Percentiles rank a stretch among this genome's conserved stretches.
Conservation (phyloP, 1,140 invertebrate genomes). For the Dendrolimus punctatus region DNA sequence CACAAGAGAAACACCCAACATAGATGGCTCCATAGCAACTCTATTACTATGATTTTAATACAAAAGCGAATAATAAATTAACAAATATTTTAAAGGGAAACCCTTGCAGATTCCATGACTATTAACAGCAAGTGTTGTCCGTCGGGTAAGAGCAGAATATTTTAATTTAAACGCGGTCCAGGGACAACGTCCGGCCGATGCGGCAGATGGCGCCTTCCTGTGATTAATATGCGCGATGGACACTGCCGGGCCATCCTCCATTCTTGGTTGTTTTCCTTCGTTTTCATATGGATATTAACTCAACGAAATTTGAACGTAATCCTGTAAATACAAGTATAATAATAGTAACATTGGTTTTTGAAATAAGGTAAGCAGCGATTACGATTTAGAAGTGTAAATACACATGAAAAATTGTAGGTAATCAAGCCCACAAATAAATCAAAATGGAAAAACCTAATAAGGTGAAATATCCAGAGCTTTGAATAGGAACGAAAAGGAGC, state of each 20-base stretch:
- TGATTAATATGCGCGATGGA: conserved; percentile 66
- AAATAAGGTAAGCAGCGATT: neutral
- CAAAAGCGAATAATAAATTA: too few species aligned
- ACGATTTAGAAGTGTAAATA: too few species aligned
- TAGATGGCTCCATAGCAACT: too few species aligned
- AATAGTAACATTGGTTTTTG: neutral
- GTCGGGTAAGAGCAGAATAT: conserved; percentile 32
- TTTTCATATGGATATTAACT: conserved; percentile 6
- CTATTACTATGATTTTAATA: too few species aligned
- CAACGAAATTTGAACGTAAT: neutral
- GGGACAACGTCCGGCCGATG: conserved; percentile 24
- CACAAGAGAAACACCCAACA: too few species aligned
- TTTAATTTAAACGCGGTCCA: conserved; percentile 52
- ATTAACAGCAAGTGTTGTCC: conserved; percentile 48
- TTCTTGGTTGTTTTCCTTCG: conserved; percentile 21
- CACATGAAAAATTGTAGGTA: too few species aligned
- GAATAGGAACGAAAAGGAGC: too few species aligned
- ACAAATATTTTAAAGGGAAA: too few species aligned
- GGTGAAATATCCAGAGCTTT: too few species aligned
- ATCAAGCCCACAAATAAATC: too few species aligned
- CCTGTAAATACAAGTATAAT: neutral
- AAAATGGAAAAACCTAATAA: too few species aligned
- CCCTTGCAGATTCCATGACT: neutral
- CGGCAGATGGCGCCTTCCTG: conserved; percentile 41
- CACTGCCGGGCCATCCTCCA: conserved; percentile 22